These are phyloP conservation scores for Marmota monax DNA, from an alignment of 2,113 vertebrate genomes.

Conservation along the genomic window DNA sequence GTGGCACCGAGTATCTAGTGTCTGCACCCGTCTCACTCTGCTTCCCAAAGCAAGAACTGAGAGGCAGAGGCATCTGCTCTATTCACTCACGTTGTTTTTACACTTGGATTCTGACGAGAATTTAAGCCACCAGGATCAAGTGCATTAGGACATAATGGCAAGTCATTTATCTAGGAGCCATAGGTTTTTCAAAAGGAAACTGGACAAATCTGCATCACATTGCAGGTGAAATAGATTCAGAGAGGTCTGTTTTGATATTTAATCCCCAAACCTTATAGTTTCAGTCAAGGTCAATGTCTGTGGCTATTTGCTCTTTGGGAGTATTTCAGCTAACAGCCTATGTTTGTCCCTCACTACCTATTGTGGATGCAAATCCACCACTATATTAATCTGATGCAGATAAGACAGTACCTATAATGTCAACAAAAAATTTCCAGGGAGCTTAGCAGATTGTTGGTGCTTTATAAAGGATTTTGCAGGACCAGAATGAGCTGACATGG, in stretches of 20 bases:
- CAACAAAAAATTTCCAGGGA: background rate
- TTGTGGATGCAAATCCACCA: background rate
- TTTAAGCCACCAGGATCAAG: background rate
- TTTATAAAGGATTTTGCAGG: background rate
- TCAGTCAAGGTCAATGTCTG: background rate
- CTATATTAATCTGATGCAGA: background rate
- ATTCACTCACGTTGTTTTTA: background rate
- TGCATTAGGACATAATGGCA: background rate
- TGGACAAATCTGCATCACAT: background rate
- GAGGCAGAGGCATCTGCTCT: background rate
- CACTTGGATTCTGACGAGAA: background rate
- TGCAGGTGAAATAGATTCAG: background rate
- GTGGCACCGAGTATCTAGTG: background rate
- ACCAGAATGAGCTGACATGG: background rate
- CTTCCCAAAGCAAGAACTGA: slow-evolving; percentile 55
- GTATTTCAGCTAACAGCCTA: background rate
- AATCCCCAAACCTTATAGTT: background rate
- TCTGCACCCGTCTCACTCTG: slow-evolving; percentile 14
- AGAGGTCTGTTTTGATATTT: background rate
- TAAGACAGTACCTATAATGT: background rate
- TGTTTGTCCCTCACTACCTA: background rate
- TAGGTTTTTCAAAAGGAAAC: slow-evolving; percentile 33
- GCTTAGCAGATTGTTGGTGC: background rate
- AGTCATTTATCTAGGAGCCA: slow-evolving; percentile 12
- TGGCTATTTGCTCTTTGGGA: background rate